These are phyloP conservation scores for Rhabdornis inornatus DNA, from an alignment of 2,113 vertebrate genomes.

Conservation along the genomic window DNA sequence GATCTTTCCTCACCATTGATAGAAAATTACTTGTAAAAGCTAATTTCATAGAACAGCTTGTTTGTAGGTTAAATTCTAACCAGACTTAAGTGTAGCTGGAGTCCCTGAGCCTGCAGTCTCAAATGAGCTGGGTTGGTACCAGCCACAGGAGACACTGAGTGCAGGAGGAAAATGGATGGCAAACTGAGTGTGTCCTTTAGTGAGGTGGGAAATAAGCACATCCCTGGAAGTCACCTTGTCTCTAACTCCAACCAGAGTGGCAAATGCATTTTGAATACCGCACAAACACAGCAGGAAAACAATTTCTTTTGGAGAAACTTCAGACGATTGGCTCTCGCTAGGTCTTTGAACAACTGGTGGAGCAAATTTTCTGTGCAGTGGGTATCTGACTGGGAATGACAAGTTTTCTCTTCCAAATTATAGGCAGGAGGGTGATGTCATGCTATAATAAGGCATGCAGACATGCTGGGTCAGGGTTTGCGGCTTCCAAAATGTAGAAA, in stretches of 20 bases:
- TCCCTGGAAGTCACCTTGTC: neutral
- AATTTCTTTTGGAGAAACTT: neutral
- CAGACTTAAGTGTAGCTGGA: neutral
- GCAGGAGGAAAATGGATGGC: neutral
- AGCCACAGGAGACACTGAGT: neutral
- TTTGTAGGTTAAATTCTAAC: neutral
- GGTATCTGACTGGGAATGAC: conserved; percentile 18
- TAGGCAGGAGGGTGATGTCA: neutral
- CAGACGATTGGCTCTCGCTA: neutral
- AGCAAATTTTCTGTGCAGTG: neutral
- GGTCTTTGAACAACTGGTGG: neutral
- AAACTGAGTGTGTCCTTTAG: neutral
- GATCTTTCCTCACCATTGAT: neutral
- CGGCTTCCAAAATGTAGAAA: neutral
- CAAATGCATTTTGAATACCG: neutral
- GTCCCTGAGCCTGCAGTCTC: neutral
- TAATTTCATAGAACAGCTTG: neutral
- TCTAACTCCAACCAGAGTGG: neutral
- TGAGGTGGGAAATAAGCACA: neutral
- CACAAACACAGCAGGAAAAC: neutral
- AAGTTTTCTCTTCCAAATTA: conserved; percentile 29
- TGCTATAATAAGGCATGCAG: conserved; percentile 9
- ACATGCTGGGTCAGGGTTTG: conserved; percentile 12
- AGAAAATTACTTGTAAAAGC: neutral
- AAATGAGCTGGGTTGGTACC: neutral